Conservation (phyloP, 2,888 invertebrate genomes). For the Diaprepes abbreviatus region DNA sequence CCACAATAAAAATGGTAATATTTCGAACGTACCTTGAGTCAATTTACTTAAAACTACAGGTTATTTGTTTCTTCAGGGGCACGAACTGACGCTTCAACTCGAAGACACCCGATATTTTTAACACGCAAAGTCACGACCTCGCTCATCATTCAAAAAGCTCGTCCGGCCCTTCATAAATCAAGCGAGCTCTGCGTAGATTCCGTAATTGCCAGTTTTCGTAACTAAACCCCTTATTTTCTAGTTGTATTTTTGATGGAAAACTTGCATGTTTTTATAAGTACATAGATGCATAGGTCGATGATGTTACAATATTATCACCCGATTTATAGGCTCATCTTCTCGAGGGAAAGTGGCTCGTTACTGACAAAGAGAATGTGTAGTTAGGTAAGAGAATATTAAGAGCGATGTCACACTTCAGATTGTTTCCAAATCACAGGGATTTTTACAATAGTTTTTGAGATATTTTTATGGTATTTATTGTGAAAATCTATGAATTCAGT, state of each 20-base stretch:
- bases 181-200: constrained; percentile 15
- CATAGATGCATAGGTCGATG: constrained; percentile 19
- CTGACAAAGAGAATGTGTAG: too few species aligned
- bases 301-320: constrained; percentile 17
- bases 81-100: constrained; percentile 36
- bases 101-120: constrained; percentile 36
- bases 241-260: constrained; percentile 31
- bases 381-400: too few species aligned
- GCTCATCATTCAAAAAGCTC: constrained; percentile 36
- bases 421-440: too few species aligned
- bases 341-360: constrained; percentile 8
- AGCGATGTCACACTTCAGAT: too few species aligned
- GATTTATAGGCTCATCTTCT: constrained; percentile 20
- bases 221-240: constrained; percentile 30
- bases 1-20: constrained; percentile 22
- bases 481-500: too few species aligned
- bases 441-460: too few species aligned
- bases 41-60: constrained; percentile 31
- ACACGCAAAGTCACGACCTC: constrained; percentile 45
- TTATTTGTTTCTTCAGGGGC: constrained; percentile 30
- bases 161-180: constrained; percentile 31
- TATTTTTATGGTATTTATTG: too few species aligned
- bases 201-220: constrained; percentile 33
- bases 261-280: constrained; percentile 24
- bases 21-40: constrained; percentile 12